Conservation (phyloP, 2,113 vertebrate genomes). For the Pituophis catenifer region DNA sequence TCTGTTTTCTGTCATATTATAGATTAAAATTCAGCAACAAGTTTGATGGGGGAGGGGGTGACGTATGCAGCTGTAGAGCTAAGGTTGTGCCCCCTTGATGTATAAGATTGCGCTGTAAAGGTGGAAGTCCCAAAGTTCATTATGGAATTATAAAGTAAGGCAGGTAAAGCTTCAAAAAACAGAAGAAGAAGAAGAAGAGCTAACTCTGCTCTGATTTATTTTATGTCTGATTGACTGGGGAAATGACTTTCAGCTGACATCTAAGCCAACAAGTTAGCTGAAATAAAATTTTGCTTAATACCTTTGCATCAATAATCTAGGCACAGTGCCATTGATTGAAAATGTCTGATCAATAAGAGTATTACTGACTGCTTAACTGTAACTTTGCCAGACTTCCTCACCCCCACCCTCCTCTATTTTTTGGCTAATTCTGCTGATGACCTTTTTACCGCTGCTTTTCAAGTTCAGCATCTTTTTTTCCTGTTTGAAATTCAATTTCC, state of each 20-base stretch:
- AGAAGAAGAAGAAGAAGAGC: conserved; percentile 40
- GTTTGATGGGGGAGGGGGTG: not conserved
- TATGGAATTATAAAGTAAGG: conserved; percentile 56
- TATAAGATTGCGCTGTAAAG: conserved; percentile 23
- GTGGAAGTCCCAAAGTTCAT: conserved; percentile 53
- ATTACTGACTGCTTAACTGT: conserved; percentile 80
- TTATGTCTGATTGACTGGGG: conserved; percentile 77
- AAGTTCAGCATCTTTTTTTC: conserved; percentile 65
- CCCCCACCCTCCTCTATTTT: not conserved
- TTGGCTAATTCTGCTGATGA: conserved; percentile 77
- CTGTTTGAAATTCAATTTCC: conserved; percentile 79
- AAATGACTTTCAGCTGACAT: conserved; percentile 85
- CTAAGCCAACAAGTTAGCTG: conserved; percentile 82
- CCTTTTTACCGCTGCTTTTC: conserved; percentile 73
- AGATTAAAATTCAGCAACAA: not conserved
- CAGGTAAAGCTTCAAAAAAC: conserved; percentile 42
- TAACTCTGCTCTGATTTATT: conserved; percentile 71
- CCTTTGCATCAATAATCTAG: conserved; percentile 83
- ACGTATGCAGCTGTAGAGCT: not conserved
- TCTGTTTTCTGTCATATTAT: not conserved
- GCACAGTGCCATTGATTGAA: conserved; percentile 79
- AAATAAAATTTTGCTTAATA: conserved; percentile 87
- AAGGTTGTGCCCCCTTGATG: not conserved
- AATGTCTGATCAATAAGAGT: conserved; percentile 82
- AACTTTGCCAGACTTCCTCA: conserved; percentile 75